Conservation (phyloP, 2,888 invertebrate genomes). For the Amiota minor region DNA sequence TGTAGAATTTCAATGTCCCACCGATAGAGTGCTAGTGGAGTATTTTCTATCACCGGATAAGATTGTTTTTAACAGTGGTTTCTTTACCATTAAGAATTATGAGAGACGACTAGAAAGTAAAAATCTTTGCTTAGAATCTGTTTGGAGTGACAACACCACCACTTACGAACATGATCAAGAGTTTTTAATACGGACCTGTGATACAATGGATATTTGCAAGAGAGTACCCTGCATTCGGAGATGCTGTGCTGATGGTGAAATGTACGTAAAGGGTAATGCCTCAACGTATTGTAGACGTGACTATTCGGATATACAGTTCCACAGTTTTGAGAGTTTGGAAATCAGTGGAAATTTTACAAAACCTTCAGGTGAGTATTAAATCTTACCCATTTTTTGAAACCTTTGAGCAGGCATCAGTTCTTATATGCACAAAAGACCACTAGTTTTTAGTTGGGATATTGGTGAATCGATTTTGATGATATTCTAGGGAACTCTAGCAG, state of each 20-base stretch:
- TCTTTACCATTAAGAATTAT: slow-evolving; percentile 46
- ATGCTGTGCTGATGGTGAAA: slow-evolving; percentile 69
- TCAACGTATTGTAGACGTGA: slow-evolving; percentile 62
- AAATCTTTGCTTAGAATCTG: slow-evolving; percentile 69
- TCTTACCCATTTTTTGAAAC: too few relatives aligned
- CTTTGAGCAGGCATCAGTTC: too few relatives aligned
- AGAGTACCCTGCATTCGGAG: slow-evolving; percentile 67
- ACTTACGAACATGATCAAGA: slow-evolving; percentile 30
- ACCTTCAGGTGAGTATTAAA: slow-evolving; percentile 60
- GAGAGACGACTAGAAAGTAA: slow-evolving; percentile 49
- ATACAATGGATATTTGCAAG: slow-evolving; percentile 54
- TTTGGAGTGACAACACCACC: slow-evolving; percentile 35
- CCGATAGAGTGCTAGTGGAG: slow-evolving; percentile 64
- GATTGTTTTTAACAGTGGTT: slow-evolving; percentile 54
- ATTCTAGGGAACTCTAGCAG: too few relatives aligned
- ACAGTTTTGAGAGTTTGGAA: slow-evolving; percentile 62
- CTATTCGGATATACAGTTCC: slow-evolving; percentile 55
- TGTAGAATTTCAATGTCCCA: slow-evolving; percentile 57
- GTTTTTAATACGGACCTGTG: slow-evolving; percentile 61
- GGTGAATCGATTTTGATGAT: too few relatives aligned
- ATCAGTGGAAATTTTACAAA: slow-evolving; percentile 63
- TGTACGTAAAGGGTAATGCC: slow-evolving; percentile 59
- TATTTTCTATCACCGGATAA: slow-evolving; percentile 56
- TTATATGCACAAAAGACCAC: too few relatives aligned
- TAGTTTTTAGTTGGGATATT: too few relatives aligned